phyloP scores from a whole-genome alignment of 2,888 invertebrate genomes.

The Acanthosepion esculentum region DNA sequence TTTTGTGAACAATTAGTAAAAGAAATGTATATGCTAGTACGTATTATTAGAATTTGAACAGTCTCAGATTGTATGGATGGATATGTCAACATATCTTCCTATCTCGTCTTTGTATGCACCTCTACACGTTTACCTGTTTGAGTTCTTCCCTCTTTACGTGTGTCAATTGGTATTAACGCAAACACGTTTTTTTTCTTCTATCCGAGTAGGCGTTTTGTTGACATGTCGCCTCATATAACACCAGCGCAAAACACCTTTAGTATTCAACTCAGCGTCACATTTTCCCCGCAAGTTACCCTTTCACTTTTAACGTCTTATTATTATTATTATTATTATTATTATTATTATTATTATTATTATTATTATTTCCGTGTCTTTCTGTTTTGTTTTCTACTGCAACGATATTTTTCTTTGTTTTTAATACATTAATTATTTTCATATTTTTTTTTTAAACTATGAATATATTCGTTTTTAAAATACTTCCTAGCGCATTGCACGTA shows the following conservation, averaged over 20 bases:
- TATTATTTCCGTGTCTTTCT: not conserved
- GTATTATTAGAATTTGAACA: too few species aligned
- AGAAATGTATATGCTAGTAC: too few species aligned
- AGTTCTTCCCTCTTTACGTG: not conserved
- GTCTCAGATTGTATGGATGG: too few species aligned
- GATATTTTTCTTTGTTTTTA: not conserved
- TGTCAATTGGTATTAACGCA: not conserved
- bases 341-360: not conserved
- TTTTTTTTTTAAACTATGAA: not conserved
- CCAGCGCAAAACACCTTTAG: not conserved
- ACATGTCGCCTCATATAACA: not conserved
- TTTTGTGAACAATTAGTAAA: too few species aligned
- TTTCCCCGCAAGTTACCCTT: too few species aligned
- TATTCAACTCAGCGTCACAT: not conserved
- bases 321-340: not conserved
- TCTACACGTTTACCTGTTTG: not conserved
- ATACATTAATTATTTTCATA: too few species aligned
- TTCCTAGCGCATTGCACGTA: not conserved
- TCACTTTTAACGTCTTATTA: not conserved
- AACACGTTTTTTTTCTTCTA: not conserved
- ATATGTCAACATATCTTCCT: too few species aligned
- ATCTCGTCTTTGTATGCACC: not conserved
- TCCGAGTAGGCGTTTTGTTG: not conserved
- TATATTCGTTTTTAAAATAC: not conserved
- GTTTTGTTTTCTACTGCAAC: not conserved